Conservation (phyloP, 2,113 vertebrate genomes). For the Ceyx cyanopectus region DNA sequence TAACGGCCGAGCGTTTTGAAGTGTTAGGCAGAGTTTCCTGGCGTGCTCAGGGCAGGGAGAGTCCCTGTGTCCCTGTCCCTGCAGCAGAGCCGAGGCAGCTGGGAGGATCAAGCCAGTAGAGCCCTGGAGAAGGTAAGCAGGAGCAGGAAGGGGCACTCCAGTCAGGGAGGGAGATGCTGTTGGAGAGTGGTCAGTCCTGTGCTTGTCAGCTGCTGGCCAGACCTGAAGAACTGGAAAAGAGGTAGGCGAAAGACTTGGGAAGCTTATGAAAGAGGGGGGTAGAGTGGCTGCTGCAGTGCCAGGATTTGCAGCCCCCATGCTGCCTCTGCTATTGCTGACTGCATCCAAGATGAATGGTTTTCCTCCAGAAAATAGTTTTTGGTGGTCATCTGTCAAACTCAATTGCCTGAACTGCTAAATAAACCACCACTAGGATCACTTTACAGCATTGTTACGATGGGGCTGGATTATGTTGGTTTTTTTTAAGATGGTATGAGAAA, state of each 20-base stretch:
- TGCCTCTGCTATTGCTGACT: background rate
- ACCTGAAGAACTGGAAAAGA: background rate
- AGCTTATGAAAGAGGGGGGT: background rate
- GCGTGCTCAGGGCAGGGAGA: conserved; percentile 66
- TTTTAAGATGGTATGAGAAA: background rate
- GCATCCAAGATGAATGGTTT: background rate
- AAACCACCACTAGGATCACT: background rate
- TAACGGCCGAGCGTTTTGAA: conserved; percentile 73
- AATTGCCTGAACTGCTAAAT: conserved; percentile 13
- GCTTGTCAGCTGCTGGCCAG: background rate
- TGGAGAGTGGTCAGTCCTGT: background rate
- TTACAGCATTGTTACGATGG: background rate
- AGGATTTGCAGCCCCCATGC: background rate
- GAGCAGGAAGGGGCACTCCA: background rate
- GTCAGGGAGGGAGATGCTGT: background rate
- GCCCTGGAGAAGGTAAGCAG: conserved; percentile 59
- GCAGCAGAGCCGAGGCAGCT: background rate
- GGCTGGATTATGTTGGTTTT: background rate
- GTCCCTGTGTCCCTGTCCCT: conserved; percentile 38
- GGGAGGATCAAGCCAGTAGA: background rate
- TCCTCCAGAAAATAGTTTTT: conserved; percentile 14
- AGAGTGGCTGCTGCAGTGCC: background rate
- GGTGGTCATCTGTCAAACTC: conserved; percentile 26
- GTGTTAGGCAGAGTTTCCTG: conserved; percentile 81
- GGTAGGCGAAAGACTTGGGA: background rate